Evolutionary conservation across 1,140 invertebrate species (phyloP).

Genomic region (Macrostomum lignano): DNA sequence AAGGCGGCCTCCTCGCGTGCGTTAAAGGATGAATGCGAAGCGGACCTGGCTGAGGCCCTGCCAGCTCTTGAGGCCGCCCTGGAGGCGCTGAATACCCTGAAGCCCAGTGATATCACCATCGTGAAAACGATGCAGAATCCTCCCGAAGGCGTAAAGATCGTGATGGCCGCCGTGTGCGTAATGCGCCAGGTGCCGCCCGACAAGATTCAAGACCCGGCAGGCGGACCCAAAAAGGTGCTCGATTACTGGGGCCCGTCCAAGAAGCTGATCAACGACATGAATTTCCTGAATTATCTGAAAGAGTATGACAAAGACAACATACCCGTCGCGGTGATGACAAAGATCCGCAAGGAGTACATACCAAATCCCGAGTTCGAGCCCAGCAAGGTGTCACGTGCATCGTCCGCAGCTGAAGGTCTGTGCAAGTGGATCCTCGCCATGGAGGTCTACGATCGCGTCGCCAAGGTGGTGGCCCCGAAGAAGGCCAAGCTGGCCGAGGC

Average conservation of each 20-base stretch:
- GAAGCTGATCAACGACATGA: slow-evolving; percentile 45
- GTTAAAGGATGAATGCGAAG: slow-evolving; percentile 37
- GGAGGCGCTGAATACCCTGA: slow-evolving; percentile 24
- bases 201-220: slow-evolving; percentile 28
- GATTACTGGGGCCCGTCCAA: slow-evolving; percentile 79
- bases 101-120: slow-evolving; percentile 27
- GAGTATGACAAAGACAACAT: slow-evolving; percentile 49
- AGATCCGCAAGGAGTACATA: slow-evolving; percentile 53
- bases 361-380: slow-evolving; percentile 58
- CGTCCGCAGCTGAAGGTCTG: slow-evolving; percentile 40
- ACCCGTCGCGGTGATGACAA: slow-evolving; percentile 39
- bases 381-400: slow-evolving; percentile 56
- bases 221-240: slow-evolving; percentile 40
- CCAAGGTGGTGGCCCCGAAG: slow-evolving; percentile 36
- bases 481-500: slow-evolving; percentile 34
- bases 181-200: slow-evolving; percentile 27
- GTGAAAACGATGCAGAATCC: slow-evolving; percentile 29
- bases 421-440: slow-evolving; percentile 76
- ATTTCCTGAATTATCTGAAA: slow-evolving; percentile 47
- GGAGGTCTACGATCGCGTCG: slow-evolving; percentile 62
- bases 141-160: slow-evolving; percentile 24
- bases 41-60: slow-evolving; percentile 25
- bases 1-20: slow-evolving; percentile 35
- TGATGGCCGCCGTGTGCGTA: slow-evolving; percentile 28
- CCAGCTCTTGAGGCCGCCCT: slow-evolving; percentile 27